These are phyloP conservation scores for Drosophila neoperkinsi DNA, from an alignment of 2,888 invertebrate genomes.

Conservation along the genomic window DNA sequence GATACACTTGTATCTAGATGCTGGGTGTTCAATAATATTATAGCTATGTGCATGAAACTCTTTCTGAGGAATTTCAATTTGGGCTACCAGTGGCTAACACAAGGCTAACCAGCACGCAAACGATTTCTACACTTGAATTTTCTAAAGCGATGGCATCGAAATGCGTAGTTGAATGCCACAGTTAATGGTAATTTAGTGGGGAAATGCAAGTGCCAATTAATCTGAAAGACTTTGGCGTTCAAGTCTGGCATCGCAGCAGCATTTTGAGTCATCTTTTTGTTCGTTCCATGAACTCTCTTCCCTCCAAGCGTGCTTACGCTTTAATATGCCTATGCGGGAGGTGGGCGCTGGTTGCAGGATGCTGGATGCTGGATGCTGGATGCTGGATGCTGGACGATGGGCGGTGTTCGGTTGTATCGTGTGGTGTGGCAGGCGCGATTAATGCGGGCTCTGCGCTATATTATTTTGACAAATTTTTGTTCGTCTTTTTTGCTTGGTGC, in stretches of 20 bases:
- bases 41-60: not conserved
- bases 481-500: slow-evolving; percentile 32
- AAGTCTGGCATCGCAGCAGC: slow-evolving; percentile 3
- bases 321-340: slow-evolving; percentile 45
- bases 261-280: slow-evolving; percentile 6
- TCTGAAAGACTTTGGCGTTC: not conserved
- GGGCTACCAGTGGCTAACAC: not conserved
- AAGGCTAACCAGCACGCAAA: not conserved
- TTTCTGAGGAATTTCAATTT: not conserved
- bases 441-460: slow-evolving; percentile 59
- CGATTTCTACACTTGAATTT: not conserved
- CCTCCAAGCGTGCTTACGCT: slow-evolving; percentile 30
- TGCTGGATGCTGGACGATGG: not conserved
- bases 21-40: not conserved
- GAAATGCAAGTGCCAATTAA: slow-evolving; percentile 8
- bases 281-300: slow-evolving; percentile 1
- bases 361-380: not conserved
- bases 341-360: not conserved
- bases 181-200: slow-evolving; percentile 1
- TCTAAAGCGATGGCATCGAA: not conserved
- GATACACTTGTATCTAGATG: not conserved
- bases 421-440: slow-evolving; percentile 13
- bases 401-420: not conserved
- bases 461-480: slow-evolving; percentile 61
- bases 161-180: not conserved